phyloP scores from a whole-genome alignment of 2,113 vertebrate genomes.

The Paramisgurnus dabryanus region DNA sequence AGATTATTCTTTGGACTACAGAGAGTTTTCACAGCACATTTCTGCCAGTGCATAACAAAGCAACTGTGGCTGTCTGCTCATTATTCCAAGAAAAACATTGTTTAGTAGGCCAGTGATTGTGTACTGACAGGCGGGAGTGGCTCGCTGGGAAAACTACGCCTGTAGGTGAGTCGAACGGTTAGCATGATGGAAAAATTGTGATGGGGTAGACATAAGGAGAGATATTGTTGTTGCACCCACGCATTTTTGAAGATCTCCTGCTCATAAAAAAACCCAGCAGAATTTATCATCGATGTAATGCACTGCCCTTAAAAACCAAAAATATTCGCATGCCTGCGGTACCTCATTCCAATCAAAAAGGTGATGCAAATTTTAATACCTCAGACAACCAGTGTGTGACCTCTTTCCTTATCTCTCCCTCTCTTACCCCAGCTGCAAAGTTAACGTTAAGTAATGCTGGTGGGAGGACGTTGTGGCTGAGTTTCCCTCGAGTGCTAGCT shows the following conservation, averaged over 20 bases:
- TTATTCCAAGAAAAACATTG: slow-evolving; percentile 89
- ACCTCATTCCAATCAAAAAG: not conserved
- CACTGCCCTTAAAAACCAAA: not conserved
- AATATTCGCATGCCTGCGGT: slow-evolving; percentile 16
- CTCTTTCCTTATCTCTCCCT: slow-evolving; percentile 14
- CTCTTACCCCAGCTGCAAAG: slow-evolving; percentile 31
- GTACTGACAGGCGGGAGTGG: slow-evolving; percentile 81
- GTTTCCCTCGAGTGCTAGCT: slow-evolving; percentile 25
- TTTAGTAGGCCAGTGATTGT: slow-evolving; percentile 77
- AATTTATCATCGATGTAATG: slow-evolving; percentile 12
- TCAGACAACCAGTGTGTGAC: slow-evolving; percentile 29
- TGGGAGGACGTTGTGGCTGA: slow-evolving; percentile 31
- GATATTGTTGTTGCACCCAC: slow-evolving; percentile 53
- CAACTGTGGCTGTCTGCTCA: slow-evolving; percentile 73
- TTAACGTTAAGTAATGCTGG: slow-evolving; percentile 4
- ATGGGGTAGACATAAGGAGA: slow-evolving; percentile 67
- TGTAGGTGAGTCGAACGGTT: slow-evolving; percentile 67
- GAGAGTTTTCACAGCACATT: slow-evolving; percentile 80
- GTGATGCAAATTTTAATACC: slow-evolving; percentile 28
- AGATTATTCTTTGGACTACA: slow-evolving; percentile 58
- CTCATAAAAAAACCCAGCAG: slow-evolving; percentile 31
- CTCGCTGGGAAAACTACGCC: slow-evolving; percentile 67
- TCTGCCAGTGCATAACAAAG: slow-evolving; percentile 84
- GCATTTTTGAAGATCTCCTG: slow-evolving; percentile 52
- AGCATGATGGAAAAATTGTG: slow-evolving; percentile 64